Percentiles rank a stretch among this genome's conserved stretches.
Evolutionary conservation across 2,888 invertebrate species (phyloP).

Genomic region (Drosophila maculinotata): DNA sequence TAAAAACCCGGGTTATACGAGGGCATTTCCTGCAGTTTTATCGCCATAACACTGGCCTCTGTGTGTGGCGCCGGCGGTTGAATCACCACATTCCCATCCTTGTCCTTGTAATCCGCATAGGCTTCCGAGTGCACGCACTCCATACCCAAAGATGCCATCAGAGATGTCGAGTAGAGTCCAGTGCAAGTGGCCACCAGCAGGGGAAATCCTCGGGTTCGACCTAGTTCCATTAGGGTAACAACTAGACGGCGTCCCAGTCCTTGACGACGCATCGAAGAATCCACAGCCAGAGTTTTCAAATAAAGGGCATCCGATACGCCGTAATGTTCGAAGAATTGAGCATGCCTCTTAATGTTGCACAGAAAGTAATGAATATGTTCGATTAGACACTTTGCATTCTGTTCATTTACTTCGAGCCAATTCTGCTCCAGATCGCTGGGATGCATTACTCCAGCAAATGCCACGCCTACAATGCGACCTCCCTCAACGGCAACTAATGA

Average conservation of each 20-base stretch:
- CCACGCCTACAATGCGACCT: slow-evolving; percentile 51
- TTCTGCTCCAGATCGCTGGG: slow-evolving; percentile 47
- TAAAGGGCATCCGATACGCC: slow-evolving; percentile 53
- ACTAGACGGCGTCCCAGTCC: slow-evolving; percentile 68
- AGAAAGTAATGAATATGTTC: slow-evolving; percentile 63
- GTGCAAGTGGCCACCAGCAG: slow-evolving; percentile 71
- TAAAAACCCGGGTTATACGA: slow-evolving; percentile 18
- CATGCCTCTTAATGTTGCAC: slow-evolving; percentile 59
- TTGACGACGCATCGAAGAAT: slow-evolving; percentile 48
- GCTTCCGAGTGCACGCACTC: slow-evolving; percentile 49
- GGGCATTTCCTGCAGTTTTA: slow-evolving; percentile 19
- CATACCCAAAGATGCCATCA: slow-evolving; percentile 65
- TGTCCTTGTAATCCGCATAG: slow-evolving; percentile 67
- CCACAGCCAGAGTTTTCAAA: slow-evolving; percentile 57
- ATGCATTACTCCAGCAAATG: slow-evolving; percentile 28
- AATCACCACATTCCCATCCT: slow-evolving; percentile 55
- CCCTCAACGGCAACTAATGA: slow-evolving; percentile 56
- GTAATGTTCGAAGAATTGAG: slow-evolving; percentile 61
- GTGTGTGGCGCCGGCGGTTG: slow-evolving; percentile 64
- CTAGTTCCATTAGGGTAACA: slow-evolving; percentile 58
- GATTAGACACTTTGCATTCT: slow-evolving; percentile 19
- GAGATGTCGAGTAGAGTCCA: slow-evolving; percentile 61
- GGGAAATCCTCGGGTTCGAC: slow-evolving; percentile 55
- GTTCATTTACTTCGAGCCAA: slow-evolving; percentile 32
- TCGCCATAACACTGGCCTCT: slow-evolving; percentile 23